Conservation (phyloP, 2,888 invertebrate genomes). For the Dryobotodes eremita region DNA sequence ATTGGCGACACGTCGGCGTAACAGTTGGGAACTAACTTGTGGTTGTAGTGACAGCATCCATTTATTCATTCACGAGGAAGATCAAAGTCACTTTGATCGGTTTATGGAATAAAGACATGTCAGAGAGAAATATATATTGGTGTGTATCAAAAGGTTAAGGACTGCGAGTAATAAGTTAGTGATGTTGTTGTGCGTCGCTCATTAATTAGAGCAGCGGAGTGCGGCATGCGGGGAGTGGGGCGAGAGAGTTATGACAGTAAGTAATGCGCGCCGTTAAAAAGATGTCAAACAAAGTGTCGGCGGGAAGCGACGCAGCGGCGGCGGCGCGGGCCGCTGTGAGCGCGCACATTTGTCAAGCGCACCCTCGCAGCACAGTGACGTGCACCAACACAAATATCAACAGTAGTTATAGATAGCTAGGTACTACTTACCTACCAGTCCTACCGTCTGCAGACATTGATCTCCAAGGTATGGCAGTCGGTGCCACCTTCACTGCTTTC, state of each 20-base stretch:
- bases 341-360: conserved; percentile 37
- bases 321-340: conserved; percentile 10
- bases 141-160: conserved; percentile 58
- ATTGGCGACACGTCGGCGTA: no score
- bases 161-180: conserved; percentile 59
- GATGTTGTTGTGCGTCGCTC: conserved; percentile 53
- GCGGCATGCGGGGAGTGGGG: conserved; percentile 35
- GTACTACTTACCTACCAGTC: no score
- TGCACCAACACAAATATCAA: background rate
- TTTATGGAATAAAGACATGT: conserved; percentile 51
- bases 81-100: conserved; percentile 52
- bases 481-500: background rate
- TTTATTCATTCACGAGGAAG: conserved; percentile 4
- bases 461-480: background rate
- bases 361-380: background rate
- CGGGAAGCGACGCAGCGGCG: conserved; percentile 11
- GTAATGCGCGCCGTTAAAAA: conserved; percentile 75
- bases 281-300: conserved; percentile 74
- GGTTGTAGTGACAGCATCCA: no score
- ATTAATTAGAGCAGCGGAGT: conserved; percentile 56
- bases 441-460: no score
- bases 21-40: no score
- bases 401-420: background rate
- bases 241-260: conserved; percentile 73
- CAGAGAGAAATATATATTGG: conserved; percentile 46